phyloP scores from a whole-genome alignment of 2,888 invertebrate species.

The Xiphydria camelus region DNA sequence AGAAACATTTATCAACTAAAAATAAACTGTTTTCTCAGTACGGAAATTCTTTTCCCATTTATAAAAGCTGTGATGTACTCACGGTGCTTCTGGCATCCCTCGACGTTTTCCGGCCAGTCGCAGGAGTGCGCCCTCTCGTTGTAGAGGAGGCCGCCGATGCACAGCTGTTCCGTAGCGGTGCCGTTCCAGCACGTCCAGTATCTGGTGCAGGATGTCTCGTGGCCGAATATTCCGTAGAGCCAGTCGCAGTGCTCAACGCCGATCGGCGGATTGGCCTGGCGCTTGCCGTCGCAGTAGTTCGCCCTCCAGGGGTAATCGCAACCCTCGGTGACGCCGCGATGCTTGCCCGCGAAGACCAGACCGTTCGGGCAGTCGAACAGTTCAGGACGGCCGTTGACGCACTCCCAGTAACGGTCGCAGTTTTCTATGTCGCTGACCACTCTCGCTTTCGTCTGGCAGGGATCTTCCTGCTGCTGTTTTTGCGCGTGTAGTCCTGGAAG shows the following conservation, averaged over 20 bases:
- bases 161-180: slow-evolving; percentile 88
- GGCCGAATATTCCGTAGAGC: slow-evolving; percentile 91
- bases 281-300: slow-evolving; percentile 83
- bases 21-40: too few species aligned
- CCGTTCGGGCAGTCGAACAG: slow-evolving; percentile 91
- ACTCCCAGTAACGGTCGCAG: slow-evolving; percentile 86
- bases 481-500: slow-evolving; percentile 44
- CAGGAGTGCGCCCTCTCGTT: slow-evolving; percentile 89
- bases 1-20: too few species aligned
- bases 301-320: slow-evolving; percentile 91
- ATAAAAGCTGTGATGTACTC: too few species aligned
- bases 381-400: slow-evolving; percentile 79
- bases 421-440: slow-evolving; percentile 79
- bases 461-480: slow-evolving; percentile 68
- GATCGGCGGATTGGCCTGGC: slow-evolving; percentile 79
- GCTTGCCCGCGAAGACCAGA: slow-evolving; percentile 85
- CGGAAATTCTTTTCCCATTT: too few species aligned
- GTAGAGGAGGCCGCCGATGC: slow-evolving; percentile 88
- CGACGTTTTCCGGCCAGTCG: slow-evolving; percentile 93
- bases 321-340: slow-evolving; percentile 84
- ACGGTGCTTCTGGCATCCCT: slow-evolving; percentile 94
- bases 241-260: slow-evolving; percentile 88
- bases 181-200: slow-evolving; percentile 97
- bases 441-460: slow-evolving; percentile 78
- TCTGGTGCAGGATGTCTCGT: slow-evolving; percentile 89